Percentiles rank a stretch among this genome's conserved stretches.
phyloP scores from a whole-genome alignment of 2,888 invertebrate species.

The Agonum fuliginosum region DNA sequence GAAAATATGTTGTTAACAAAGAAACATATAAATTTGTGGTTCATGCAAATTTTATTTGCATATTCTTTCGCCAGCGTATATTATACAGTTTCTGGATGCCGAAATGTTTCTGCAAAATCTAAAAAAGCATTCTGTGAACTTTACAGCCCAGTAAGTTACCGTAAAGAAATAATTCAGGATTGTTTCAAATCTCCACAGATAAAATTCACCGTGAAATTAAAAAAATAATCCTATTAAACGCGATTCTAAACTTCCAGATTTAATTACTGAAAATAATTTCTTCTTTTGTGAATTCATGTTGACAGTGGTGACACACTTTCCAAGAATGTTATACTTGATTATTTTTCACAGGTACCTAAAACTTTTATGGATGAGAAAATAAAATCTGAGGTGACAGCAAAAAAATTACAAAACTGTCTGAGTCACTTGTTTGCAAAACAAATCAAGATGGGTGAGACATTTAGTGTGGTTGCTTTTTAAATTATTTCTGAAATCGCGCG shows the following conservation, averaged over 20 bases:
- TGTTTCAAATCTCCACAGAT: neutral
- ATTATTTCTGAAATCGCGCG: neutral
- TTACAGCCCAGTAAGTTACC: neutral
- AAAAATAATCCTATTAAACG: constrained; percentile 43
- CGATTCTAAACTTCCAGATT: constrained; percentile 17
- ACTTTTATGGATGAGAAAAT: constrained; percentile 28
- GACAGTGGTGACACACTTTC: constrained; percentile 9
- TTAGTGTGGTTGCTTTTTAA: constrained; percentile 15
- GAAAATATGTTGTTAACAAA: too few relatives aligned
- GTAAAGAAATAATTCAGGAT: neutral
- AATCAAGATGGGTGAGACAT: constrained; percentile 22
- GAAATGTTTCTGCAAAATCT: too few relatives aligned
- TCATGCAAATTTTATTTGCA: too few relatives aligned
- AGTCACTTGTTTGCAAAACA: constrained; percentile 47
- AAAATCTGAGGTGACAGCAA: constrained; percentile 27
- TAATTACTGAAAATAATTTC: constrained; percentile 42
- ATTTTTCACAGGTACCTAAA: constrained; percentile 34
- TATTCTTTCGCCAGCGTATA: too few relatives aligned
- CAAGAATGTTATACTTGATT: constrained; percentile 23
- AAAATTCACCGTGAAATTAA: constrained; percentile 40
- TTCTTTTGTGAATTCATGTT: constrained; percentile 28
- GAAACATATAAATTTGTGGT: too few relatives aligned
- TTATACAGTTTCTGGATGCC: too few relatives aligned
- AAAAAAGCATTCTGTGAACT: too few relatives aligned
- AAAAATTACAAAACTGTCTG: constrained; percentile 24